Conservation (phyloP, 2,888 invertebrate species). For the Cactoblastis cactorum region DNA sequence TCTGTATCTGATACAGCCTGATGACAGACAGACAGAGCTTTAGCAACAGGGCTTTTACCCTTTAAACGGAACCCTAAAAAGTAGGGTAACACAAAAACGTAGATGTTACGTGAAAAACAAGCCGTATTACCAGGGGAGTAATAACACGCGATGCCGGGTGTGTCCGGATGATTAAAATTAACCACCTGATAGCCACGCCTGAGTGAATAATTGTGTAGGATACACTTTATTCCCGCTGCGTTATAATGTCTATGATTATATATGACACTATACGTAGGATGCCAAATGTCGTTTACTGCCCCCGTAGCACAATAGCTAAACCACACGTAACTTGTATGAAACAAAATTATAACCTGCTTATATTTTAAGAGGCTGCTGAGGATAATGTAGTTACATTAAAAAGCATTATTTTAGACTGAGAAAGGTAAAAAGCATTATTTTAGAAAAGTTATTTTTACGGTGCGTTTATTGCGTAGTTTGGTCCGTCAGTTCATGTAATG, state of each 20-base stretch:
- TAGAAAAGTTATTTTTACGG: slow-evolving; percentile 10
- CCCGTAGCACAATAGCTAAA: slow-evolving; percentile 17
- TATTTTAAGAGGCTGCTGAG: slow-evolving; percentile 38
- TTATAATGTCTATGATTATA: too few species aligned
- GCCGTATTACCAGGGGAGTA: slow-evolving; percentile 4
- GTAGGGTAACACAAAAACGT: too few species aligned
- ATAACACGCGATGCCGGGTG: slow-evolving; percentile 6
- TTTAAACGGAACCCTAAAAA: too few species aligned
- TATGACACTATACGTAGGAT: too few species aligned
- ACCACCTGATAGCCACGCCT: slow-evolving; percentile 2
- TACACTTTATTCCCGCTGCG: too few species aligned
- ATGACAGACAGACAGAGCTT: too few species aligned
- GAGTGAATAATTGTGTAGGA: not conserved
- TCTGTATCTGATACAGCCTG: too few species aligned
- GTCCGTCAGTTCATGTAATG: not conserved
- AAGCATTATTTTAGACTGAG: slow-evolving; percentile 31
- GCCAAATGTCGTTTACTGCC: too few species aligned
- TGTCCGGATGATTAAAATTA: slow-evolving; percentile 5
- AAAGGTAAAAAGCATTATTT: too few species aligned
- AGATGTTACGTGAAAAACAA: not conserved
- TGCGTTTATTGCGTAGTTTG: not conserved
- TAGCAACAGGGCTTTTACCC: too few species aligned
- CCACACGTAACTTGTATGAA: slow-evolving; percentile 10
- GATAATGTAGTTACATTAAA: slow-evolving; percentile 36
- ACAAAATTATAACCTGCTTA: slow-evolving; percentile 25